Evolutionary conservation across 1,140 invertebrate genomes (phyloP).

Genomic region (Drosophila setifemur): DNA sequence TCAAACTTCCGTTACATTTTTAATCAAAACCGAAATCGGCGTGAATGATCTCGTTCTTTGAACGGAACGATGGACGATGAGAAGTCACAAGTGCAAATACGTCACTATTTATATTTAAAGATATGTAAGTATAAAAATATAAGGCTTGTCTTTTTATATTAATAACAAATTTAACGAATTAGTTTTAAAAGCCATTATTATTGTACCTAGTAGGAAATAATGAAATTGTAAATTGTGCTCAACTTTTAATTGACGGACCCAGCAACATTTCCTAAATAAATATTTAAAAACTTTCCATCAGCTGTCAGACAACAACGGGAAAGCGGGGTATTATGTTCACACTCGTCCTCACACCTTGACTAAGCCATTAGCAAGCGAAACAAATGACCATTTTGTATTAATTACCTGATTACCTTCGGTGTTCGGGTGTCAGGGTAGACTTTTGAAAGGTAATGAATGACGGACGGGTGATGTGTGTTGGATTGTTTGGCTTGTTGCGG

Average conservation of each 20-base stretch:
- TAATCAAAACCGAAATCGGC: too few relatives aligned
- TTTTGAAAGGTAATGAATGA: slow-evolving; percentile 12
- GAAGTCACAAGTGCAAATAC: too few relatives aligned
- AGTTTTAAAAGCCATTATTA: too few relatives aligned
- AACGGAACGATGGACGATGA: too few relatives aligned
- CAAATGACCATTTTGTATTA: slow-evolving; percentile 72
- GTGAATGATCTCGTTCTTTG: too few relatives aligned
- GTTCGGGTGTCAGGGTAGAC: slow-evolving; percentile 3
- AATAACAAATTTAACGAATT: too few relatives aligned
- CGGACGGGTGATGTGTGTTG: not conserved
- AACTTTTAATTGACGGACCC: slow-evolving; percentile 29
- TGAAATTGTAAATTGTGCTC: slow-evolving; percentile 26
- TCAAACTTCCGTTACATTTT: too few relatives aligned
- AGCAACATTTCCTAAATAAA: slow-evolving; percentile 65
- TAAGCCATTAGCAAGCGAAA: slow-evolving; percentile 63
- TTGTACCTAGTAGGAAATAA: not conserved
- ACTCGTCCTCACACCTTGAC: slow-evolving; percentile 8
- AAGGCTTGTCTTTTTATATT: too few relatives aligned
- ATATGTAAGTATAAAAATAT: too few relatives aligned
- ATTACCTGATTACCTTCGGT: slow-evolving; percentile 46
- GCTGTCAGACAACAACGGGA: slow-evolving; percentile 55
- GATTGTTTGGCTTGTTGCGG: slow-evolving; percentile 18
- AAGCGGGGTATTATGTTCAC: not conserved
- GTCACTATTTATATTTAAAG: too few relatives aligned
- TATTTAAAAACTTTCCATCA: slow-evolving; percentile 60